phyloP scores from a whole-genome alignment of 1,140 invertebrate species.

The Drosophila nannoptera region DNA sequence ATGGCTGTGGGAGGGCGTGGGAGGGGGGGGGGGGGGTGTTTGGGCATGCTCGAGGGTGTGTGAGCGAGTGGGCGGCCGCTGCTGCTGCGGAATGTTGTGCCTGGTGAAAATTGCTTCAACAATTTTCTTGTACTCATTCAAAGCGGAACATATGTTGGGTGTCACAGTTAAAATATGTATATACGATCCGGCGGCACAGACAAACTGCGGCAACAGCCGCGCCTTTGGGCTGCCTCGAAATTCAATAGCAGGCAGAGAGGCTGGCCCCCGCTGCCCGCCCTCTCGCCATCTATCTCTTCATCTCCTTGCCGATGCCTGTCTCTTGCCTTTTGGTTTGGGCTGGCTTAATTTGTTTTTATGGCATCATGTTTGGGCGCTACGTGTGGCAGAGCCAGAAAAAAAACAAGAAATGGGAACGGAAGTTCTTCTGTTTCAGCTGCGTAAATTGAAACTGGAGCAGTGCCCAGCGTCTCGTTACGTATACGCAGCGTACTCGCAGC shows the following conservation, averaged over 20 bases:
- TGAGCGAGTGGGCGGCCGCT: constrained; percentile 1
- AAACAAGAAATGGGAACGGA: constrained; percentile 4
- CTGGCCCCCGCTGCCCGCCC: neutral
- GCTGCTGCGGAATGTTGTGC: constrained; percentile 48
- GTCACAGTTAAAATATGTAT: constrained; percentile 63
- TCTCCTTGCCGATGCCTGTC: neutral
- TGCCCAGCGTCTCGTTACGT: constrained; percentile 36
- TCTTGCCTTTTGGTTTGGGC: constrained; percentile 32
- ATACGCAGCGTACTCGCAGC: constrained; percentile 37
- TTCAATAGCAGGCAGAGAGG: constrained; percentile 40
- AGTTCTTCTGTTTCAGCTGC: constrained; percentile 29
- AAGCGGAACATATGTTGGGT: constrained; percentile 70
- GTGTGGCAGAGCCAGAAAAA: constrained; percentile 32
- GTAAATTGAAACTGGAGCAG: constrained; percentile 54
- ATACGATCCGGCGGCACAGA: constrained; percentile 21
- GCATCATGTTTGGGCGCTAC: constrained; percentile 57
- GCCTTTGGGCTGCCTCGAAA: constrained; percentile 15
- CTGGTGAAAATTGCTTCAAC: constrained; percentile 64
- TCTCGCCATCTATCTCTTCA: neutral
- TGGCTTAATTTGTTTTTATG: constrained; percentile 70
- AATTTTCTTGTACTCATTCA: constrained; percentile 68
- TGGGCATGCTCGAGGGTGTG: no score
- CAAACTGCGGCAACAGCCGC: constrained; percentile 4
- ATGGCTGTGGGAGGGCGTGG: constrained; percentile 21
- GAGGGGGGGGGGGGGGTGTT: constrained; percentile 1